These are phyloP conservation scores for Coregonus sp. DNA, from an alignment of 2,797 vertebrate species.

Conservation along the genomic window DNA sequence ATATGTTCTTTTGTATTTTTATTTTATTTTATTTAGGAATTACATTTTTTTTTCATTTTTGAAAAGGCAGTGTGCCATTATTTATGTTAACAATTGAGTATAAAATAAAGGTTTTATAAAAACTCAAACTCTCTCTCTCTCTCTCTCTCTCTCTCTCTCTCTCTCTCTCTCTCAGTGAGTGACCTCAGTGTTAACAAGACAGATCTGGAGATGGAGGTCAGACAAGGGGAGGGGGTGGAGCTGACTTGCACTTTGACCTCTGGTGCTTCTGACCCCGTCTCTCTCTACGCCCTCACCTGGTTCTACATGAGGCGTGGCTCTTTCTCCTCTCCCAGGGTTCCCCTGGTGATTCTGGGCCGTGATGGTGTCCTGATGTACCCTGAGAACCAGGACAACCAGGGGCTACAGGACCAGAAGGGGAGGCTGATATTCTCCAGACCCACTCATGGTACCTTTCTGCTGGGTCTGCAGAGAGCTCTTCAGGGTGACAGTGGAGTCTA, in stretches of 20 bases:
- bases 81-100: too few relatives aligned
- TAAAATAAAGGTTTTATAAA: too few relatives aligned
- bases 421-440: slow-evolving; percentile 44
- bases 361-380: slow-evolving; percentile 36
- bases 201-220: not conserved
- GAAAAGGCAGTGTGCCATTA: too few relatives aligned
- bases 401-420: slow-evolving; percentile 13
- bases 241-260: slow-evolving; percentile 40
- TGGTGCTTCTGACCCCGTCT: slow-evolving; percentile 12
- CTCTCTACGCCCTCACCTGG: slow-evolving; percentile 50
- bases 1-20: too few relatives aligned
- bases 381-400: not conserved
- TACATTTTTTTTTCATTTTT: too few relatives aligned
- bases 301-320: slow-evolving; percentile 10
- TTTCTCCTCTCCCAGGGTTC: not conserved
- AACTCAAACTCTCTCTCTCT: too few relatives aligned
- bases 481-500: slow-evolving; percentile 43
- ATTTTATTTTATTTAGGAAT: too few relatives aligned
- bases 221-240: slow-evolving; percentile 31
- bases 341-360: slow-evolving; percentile 33
- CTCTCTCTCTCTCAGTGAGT: slow-evolving; percentile 29
- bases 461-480: slow-evolving; percentile 35
- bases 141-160: too few relatives aligned
- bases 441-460: slow-evolving; percentile 22
- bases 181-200: slow-evolving; percentile 36